A percentile compares a stretch with the other conserved stretches of the same genome.
These are phyloP conservation scores for Coranthus polyacanthus DNA, from an alignment of 2,797 vertebrate genomes.

Conservation along the genomic window DNA sequence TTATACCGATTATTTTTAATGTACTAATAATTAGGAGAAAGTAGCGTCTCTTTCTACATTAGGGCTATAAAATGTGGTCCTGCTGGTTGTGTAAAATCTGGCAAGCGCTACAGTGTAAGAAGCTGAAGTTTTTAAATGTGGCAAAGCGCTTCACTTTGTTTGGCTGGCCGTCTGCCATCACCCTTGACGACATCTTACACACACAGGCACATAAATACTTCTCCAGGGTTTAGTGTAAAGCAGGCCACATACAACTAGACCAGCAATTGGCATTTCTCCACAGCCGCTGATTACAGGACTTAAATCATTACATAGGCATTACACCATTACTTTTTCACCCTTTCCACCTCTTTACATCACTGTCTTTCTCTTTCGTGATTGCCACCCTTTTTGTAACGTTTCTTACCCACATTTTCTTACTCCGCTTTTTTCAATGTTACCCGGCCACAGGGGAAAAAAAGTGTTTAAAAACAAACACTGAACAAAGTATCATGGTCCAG, in stretches of 20 bases:
- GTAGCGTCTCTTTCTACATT: slow-evolving; percentile 4
- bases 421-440: slow-evolving; percentile 13
- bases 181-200: slow-evolving; percentile 61
- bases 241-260: slow-evolving; percentile 70
- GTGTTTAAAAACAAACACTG: slow-evolving; percentile 44
- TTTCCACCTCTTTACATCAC: slow-evolving; percentile 23
- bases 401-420: slow-evolving; percentile 9
- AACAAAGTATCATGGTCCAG: slow-evolving; percentile 16
- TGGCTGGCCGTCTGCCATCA: slow-evolving; percentile 60
- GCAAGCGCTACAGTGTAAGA: slow-evolving; percentile 30
- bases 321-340: slow-evolving; percentile 44
- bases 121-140: slow-evolving; percentile 55
- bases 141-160: slow-evolving; percentile 48
- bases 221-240: slow-evolving; percentile 54
- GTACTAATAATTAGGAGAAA: not conserved
- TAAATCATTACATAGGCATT: slow-evolving; percentile 58
- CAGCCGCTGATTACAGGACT: slow-evolving; percentile 74
- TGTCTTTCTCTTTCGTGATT: slow-evolving; percentile 2
- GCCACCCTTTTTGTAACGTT: slow-evolving; percentile 16
- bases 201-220: slow-evolving; percentile 61
- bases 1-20: slow-evolving; percentile 1
- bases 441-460: slow-evolving; percentile 16
- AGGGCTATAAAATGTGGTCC: slow-evolving; percentile 4
- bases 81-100: slow-evolving; percentile 49
- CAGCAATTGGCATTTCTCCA: slow-evolving; percentile 57